Evolutionary conservation across 2,797 vertebrate species (phyloP), one percentile per base, ranked within the genome.

Genomic region (Sebastes melanostomus): DNA sequence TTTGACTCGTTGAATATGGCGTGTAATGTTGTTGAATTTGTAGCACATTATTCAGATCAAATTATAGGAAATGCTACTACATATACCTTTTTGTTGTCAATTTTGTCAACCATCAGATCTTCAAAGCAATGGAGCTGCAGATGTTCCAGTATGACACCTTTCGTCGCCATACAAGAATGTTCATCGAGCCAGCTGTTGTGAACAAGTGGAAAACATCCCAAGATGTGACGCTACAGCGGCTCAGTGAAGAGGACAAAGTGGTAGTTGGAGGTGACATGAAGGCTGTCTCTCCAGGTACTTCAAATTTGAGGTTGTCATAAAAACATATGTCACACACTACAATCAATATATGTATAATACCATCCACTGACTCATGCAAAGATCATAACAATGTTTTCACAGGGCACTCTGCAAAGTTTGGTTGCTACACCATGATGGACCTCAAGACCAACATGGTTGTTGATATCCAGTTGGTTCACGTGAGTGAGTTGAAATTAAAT

Each of bases 181-280:
- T 32, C 10, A 54, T 69, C 0, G 55, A 86, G 66, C 70, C 77
- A n/a, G 73, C 81, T 9, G 29, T 83, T n/a, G 52, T 77, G 16
- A 18, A 77, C 16, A 70, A 54, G 14, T 86, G 80, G 77, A 86
- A 70, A 29, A 38, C 7, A 0, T 20, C 27, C 2, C 80, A 83
- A 59, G 65, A 52, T 11, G 42, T 16, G 13, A 61, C 69, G 16
- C 4, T 86, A 14, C 56, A 50, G 24, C 10, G 13, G 34, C 42
- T 72, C n/a, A 29, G 56, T 18, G 18, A 66, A 29, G 14, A 72
- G n/a, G 29, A 61, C 20, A 75, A 58, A 4, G 20, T 68, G 4
- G 66, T 71, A 8, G 6, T 73, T 24, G 36, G 38, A 27, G 75
- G 66, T 25, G 74, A 77, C 56, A 16, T 16, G 74, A 68, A 56